phyloP scores from a whole-genome alignment of 2,797 vertebrate genomes.

The Anolis apletophallus region DNA sequence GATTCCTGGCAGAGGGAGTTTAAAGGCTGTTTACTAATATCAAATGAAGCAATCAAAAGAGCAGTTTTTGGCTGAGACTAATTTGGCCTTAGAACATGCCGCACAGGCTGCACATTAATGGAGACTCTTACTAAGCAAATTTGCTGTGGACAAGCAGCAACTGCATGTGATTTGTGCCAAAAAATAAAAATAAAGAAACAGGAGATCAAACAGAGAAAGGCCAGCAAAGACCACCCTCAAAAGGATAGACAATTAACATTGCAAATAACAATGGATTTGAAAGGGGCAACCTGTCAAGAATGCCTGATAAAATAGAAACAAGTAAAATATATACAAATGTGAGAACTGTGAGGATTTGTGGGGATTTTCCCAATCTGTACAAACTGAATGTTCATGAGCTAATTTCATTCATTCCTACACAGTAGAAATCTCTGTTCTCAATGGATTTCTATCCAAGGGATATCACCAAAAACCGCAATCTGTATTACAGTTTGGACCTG shows the following conservation, averaged over 20 bases:
- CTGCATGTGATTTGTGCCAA: not conserved
- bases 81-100: conserved; percentile 7
- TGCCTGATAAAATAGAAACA: not conserved
- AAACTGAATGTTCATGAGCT: not conserved
- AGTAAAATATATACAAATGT: not conserved
- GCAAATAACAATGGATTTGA: conserved; percentile 3
- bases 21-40: not conserved
- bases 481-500: not conserved
- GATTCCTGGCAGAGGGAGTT: not conserved
- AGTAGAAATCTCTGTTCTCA: not conserved
- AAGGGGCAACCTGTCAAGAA: not conserved
- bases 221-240: conserved; percentile 18
- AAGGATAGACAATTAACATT: not conserved
- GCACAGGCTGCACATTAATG: not conserved
- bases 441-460: not conserved
- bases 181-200: not conserved
- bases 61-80: not conserved
- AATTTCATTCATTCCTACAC: not conserved
- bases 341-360: not conserved
- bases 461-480: not conserved
- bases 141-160: conserved; percentile 11
- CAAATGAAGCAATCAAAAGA: conserved; percentile 3
- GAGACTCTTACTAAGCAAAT: conserved; percentile 24
- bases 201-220: not conserved
- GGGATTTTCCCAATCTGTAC: not conserved